phyloP scores from a whole-genome alignment of 2,888 invertebrate genomes.

The Formica aserva region DNA sequence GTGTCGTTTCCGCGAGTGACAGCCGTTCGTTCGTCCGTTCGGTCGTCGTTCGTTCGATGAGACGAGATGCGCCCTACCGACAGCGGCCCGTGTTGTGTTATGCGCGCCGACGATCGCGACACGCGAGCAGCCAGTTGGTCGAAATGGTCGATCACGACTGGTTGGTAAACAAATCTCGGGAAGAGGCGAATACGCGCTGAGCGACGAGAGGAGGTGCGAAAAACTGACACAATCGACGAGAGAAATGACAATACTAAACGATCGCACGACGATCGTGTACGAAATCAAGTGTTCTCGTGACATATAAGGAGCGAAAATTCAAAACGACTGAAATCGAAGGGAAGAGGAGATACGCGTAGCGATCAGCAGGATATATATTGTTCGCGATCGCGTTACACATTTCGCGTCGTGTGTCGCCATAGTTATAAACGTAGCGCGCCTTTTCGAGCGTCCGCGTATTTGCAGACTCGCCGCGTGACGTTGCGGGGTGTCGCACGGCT shows the following conservation, averaged over 20 bases:
- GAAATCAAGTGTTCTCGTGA: slow-evolving; percentile 54
- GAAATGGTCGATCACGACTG: slow-evolving; percentile 58
- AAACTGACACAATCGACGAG: slow-evolving; percentile 18
- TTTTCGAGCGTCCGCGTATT: slow-evolving; percentile 48
- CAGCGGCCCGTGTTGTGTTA: slow-evolving; percentile 55
- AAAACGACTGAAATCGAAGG: slow-evolving; percentile 29
- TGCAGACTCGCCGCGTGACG: slow-evolving; percentile 60
- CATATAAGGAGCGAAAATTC: slow-evolving; percentile 43
- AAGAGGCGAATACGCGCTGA: slow-evolving; percentile 51
- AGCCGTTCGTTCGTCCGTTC: background rate
- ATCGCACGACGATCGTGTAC: background rate
- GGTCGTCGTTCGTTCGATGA: slow-evolving; percentile 41
- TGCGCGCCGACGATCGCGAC: slow-evolving; percentile 65
- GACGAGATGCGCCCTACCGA: slow-evolving; percentile 58
- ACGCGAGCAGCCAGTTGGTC: slow-evolving; percentile 64
- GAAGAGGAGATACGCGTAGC: slow-evolving; percentile 12
- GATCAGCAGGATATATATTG: background rate
- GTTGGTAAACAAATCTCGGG: slow-evolving; percentile 80
- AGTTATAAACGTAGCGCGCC: slow-evolving; percentile 34
- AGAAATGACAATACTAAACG: background rate
- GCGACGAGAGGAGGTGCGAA: slow-evolving; percentile 39
- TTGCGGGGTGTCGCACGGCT: slow-evolving; percentile 59
- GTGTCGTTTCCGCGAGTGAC: slow-evolving; percentile 37
- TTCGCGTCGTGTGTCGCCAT: slow-evolving; percentile 34
- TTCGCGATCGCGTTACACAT: slow-evolving; percentile 35